phyloP scores from a whole-genome alignment of 2,797 vertebrate genomes.

The Phrynocephalus vlangalii region DNA sequence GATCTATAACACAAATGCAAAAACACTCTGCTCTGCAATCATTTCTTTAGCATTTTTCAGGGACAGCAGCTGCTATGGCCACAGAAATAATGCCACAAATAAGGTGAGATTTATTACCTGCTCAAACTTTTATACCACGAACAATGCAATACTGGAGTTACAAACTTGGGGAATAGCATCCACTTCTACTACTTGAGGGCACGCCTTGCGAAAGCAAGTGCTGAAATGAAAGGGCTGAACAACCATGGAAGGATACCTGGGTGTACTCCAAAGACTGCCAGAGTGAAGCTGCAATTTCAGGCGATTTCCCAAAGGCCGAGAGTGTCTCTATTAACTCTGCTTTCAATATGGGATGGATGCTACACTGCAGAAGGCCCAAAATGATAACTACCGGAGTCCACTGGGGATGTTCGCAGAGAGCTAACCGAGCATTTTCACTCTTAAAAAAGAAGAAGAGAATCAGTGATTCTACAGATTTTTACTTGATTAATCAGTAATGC shows the following conservation, averaged over 20 bases:
- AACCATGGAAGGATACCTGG: conserved; percentile 81
- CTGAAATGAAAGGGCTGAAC: neutral
- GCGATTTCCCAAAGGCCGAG: conserved; percentile 96
- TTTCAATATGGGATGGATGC: conserved; percentile 92
- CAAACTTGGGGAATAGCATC: neutral
- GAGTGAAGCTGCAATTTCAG: conserved; percentile 95
- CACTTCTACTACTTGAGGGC: neutral
- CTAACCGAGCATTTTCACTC: conserved; percentile 98
- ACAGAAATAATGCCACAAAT: neutral
- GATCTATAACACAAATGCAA: neutral
- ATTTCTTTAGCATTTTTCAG: neutral
- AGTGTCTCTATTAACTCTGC: conserved; percentile 89
- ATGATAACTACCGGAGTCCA: conserved; percentile 97
- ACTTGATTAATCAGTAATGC: neutral
- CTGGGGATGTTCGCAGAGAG: conserved; percentile 96
- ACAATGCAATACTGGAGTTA: neutral
- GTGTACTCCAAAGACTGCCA: conserved; percentile 98
- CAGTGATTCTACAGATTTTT: neutral
- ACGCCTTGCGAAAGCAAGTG: neutral
- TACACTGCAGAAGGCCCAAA: conserved; percentile 94
- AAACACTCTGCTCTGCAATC: neutral
- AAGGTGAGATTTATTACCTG: neutral
- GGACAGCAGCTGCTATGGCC: neutral
- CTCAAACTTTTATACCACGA: neutral
- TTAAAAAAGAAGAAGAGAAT: conserved; percentile 51